A percentile compares a stretch with the other conserved stretches of the same genome.
These are phyloP conservation scores for Globia sparganii DNA, from an alignment of 2,888 invertebrate species.

Conservation along the genomic window DNA sequence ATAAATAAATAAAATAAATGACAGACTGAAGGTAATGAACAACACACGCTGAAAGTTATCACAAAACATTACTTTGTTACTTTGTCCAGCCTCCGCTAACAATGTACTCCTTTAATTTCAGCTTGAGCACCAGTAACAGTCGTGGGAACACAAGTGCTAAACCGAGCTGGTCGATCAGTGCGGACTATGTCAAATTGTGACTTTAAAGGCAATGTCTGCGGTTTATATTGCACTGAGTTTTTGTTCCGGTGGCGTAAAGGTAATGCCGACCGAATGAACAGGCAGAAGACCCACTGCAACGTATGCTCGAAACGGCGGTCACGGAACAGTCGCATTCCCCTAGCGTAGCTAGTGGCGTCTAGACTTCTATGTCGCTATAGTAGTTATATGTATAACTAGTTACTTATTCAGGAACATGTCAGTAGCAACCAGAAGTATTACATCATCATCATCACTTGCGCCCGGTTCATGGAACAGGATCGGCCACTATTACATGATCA, in stretches of 20 bases:
- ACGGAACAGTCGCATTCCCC: not conserved
- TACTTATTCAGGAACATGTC: not conserved
- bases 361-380: not conserved
- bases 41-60: not conserved
- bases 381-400: not conserved
- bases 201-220: conserved; percentile 33
- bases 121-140: not conserved
- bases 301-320: not conserved
- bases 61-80: not conserved
- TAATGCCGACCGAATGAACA: not conserved
- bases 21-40: not conserved
- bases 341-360: not conserved
- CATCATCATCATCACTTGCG: not conserved
- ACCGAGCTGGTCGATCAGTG: conserved; percentile 8
- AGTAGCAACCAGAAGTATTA: no score
- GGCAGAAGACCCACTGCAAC: conserved; percentile 20
- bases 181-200: conserved; percentile 52
- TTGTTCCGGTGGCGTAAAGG: conserved; percentile 23
- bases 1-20: no score
- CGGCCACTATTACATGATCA: no score
- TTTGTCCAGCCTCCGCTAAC: not conserved
- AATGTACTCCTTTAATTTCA: not conserved
- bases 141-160: conserved; percentile 53
- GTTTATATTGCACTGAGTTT: conserved; percentile 32
- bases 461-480: not conserved